phyloP scores from a whole-genome alignment of 2,113 vertebrate genomes.

The Girardinichthys multiradiatus region DNA sequence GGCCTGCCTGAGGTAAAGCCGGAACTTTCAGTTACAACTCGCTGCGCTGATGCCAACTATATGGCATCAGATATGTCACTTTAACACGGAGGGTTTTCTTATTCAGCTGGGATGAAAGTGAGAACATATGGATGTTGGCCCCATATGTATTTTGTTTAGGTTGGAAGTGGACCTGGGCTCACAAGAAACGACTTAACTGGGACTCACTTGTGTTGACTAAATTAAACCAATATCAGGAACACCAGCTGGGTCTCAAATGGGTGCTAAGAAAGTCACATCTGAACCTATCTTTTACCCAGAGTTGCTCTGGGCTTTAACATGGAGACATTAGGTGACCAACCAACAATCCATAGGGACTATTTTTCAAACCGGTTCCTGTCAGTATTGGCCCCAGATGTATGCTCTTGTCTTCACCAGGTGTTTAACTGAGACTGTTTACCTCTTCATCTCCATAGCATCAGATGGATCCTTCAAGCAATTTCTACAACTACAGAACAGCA shows the following conservation, averaged over 20 bases:
- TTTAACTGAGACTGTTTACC: background rate
- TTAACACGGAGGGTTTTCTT: background rate
- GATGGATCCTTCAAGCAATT: conserved; percentile 98
- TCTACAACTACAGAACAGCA: conserved; percentile 95
- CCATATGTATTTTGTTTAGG: background rate
- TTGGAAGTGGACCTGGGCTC: background rate
- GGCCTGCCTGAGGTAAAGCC: background rate
- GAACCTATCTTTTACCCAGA: too few relatives aligned
- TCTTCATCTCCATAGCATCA: conserved; percentile 84
- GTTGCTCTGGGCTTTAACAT: too few relatives aligned
- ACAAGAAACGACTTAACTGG: too few relatives aligned
- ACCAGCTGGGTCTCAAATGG: too few relatives aligned
- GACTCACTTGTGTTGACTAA: too few relatives aligned
- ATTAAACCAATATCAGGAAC: too few relatives aligned
- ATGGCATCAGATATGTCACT: background rate
- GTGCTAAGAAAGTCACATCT: too few relatives aligned
- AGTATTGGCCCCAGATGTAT: background rate
- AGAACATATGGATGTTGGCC: background rate
- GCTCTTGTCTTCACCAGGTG: background rate
- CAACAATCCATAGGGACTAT: too few relatives aligned
- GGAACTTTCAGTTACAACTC: background rate
- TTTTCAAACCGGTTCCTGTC: too few relatives aligned
- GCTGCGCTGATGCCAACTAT: accelerated
- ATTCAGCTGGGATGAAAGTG: background rate
- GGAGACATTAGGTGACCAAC: too few relatives aligned